Percentiles rank a stretch among this genome's conserved stretches.
Conservation (phyloP, 2,888 invertebrate species). For the Yponomeuta malinellus region DNA sequence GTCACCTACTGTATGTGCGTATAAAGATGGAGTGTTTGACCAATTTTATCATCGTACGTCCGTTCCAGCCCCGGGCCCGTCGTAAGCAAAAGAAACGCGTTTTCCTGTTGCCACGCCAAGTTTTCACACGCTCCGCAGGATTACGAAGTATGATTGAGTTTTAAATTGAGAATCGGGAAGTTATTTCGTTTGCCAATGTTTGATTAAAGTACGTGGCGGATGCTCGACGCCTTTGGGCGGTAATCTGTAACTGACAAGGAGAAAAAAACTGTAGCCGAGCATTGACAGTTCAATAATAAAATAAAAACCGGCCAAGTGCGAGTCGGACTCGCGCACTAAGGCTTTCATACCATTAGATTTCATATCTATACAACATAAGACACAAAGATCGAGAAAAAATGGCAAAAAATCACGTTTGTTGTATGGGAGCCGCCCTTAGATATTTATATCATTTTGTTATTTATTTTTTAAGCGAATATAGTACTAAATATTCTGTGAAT, state of each 20-base stretch:
- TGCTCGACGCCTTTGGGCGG: background rate
- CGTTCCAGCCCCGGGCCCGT: background rate
- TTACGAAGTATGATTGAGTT: constrained; percentile 1
- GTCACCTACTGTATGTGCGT: background rate
- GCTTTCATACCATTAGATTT: no score
- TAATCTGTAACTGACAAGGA: background rate
- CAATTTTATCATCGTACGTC: background rate
- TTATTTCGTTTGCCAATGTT: background rate
- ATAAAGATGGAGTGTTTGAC: background rate
- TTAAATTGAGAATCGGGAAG: background rate
- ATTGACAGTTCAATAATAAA: no score
- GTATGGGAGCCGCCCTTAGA: no score
- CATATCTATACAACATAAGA: no score
- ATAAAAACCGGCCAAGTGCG: no score
- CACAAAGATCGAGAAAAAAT: no score
- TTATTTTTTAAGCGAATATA: no score
- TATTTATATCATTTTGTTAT: no score
- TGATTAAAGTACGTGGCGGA: background rate
- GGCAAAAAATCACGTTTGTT: no score
- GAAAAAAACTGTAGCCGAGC: no score
- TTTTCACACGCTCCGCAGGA: background rate
- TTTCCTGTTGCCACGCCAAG: background rate
- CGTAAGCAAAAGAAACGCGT: constrained; percentile 1
- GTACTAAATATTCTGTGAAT: no score
- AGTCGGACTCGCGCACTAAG: no score